Evolutionary conservation across 2,797 vertebrate genomes (phyloP).

Genomic region (Crenuchus spilurus): DNA sequence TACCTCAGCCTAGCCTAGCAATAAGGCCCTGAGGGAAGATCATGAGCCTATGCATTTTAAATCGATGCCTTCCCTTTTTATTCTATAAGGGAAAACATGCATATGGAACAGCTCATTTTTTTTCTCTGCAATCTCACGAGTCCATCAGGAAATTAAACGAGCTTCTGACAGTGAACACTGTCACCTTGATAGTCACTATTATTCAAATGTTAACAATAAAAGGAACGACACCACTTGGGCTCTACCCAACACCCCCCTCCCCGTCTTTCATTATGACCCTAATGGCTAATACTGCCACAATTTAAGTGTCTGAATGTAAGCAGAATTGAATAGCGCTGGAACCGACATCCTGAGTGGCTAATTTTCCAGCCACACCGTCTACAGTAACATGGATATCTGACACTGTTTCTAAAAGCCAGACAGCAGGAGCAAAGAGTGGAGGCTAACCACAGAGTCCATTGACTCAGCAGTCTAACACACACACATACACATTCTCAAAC

Average conservation of each 20-base stretch:
- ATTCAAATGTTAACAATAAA: slow-evolving; percentile 86
- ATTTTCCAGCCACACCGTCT: slow-evolving; percentile 36
- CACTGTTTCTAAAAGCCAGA: slow-evolving; percentile 34
- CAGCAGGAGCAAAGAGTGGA: slow-evolving; percentile 31
- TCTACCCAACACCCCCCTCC: not conserved
- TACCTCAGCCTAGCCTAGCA: slow-evolving; percentile 15
- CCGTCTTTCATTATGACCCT: slow-evolving; percentile 22
- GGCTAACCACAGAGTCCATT: slow-evolving; percentile 37
- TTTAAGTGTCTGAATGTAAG: slow-evolving; percentile 19
- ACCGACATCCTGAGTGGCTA: slow-evolving; percentile 17
- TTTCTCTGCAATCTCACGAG: slow-evolving; percentile 78
- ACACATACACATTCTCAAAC: slow-evolving; percentile 17
- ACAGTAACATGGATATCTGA: slow-evolving; percentile 36
- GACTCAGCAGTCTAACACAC: slow-evolving; percentile 42
- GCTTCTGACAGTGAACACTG: slow-evolving; percentile 61
- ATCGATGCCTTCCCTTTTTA: slow-evolving; percentile 35
- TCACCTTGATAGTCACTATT: slow-evolving; percentile 75
- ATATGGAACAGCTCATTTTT: slow-evolving; percentile 35
- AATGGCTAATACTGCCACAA: slow-evolving; percentile 43
- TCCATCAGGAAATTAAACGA: slow-evolving; percentile 86
- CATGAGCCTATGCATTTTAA: slow-evolving; percentile 39
- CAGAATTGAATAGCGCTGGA: not conserved
- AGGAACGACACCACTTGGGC: slow-evolving; percentile 7
- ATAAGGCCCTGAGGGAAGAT: slow-evolving; percentile 25
- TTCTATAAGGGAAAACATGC: slow-evolving; percentile 21